Evolutionary conservation across 2,113 vertebrate species (phyloP).

Genomic region (Brachypteracias leptosomus): DNA sequence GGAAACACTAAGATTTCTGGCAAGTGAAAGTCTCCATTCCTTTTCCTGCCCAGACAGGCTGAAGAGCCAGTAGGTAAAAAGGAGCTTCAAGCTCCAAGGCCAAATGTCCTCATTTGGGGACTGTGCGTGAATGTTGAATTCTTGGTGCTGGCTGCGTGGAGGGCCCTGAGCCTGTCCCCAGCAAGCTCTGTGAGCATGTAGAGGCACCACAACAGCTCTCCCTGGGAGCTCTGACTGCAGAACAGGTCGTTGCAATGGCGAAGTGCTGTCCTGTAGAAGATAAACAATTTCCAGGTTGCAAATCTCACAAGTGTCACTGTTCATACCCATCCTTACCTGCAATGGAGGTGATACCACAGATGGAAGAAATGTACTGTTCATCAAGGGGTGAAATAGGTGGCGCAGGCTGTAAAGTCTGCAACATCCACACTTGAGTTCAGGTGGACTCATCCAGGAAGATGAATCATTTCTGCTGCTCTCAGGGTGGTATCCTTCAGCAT

Average conservation of each 20-base stretch:
- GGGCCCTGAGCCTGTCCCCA: not conserved
- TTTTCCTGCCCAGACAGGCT: not conserved
- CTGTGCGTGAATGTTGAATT: not conserved
- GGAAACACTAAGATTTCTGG: not conserved
- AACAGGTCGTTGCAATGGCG: not conserved
- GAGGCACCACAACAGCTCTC: not conserved
- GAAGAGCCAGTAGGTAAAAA: not conserved
- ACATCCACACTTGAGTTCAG: not conserved
- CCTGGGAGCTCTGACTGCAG: not conserved
- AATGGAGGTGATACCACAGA: not conserved
- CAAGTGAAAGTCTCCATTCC: not conserved
- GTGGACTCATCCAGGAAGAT: not conserved
- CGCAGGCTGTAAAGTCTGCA: not conserved
- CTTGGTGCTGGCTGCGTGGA: not conserved
- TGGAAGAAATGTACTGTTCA: not conserved
- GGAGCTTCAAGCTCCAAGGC: not conserved
- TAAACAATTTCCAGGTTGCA: not conserved
- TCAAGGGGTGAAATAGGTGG: not conserved
- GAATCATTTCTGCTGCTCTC: not conserved
- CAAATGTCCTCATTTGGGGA: not conserved
- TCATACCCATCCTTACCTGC: not conserved
- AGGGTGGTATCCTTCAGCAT: not conserved
- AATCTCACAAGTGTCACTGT: not conserved
- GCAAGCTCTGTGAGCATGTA: rapidly evolving
- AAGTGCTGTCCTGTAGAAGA: not conserved